A percentile compares a stretch with the other conserved stretches of the same genome.
Conservation (phyloP, 2,888 invertebrate genomes). For the Odontocerum albicorne region DNA sequence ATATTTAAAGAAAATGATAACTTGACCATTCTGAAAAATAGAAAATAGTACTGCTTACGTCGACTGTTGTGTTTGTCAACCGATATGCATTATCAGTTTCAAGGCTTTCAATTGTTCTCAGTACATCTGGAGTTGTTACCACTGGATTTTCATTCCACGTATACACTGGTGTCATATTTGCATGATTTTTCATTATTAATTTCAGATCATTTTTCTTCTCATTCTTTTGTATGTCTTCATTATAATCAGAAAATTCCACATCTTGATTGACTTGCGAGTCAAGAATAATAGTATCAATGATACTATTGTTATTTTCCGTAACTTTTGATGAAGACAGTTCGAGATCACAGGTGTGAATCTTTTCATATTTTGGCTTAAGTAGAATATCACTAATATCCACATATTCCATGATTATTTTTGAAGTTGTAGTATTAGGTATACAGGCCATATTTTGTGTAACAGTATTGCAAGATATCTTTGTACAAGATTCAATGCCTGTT, state of each 20-base stretch:
- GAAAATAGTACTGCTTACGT: slow-evolving; percentile 15
- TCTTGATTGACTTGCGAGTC: not conserved
- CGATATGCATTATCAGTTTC: slow-evolving; percentile 46
- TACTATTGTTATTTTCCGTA: slow-evolving; percentile 17
- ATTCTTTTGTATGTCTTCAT: not conserved
- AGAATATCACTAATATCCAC: not conserved
- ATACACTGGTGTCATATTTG: not conserved
- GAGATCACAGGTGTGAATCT: not conserved
- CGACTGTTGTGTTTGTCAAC: not conserved
- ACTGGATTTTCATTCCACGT: not conserved
- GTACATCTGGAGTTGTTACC: slow-evolving; percentile 54
- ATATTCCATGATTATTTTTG: not conserved
- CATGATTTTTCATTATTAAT: not conserved
- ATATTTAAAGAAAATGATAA: not conserved
- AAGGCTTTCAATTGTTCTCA: slow-evolving; percentile 51
- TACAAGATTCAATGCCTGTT: not conserved
- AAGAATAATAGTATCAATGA: slow-evolving; percentile 20
- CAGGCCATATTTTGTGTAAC: not conserved
- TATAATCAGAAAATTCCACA: not conserved
- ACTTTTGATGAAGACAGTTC: slow-evolving; percentile 9
- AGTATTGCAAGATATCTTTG: slow-evolving; percentile 1
- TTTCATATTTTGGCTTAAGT: slow-evolving; percentile 1
- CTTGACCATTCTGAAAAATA: not conserved
- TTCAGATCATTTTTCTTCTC: not conserved
- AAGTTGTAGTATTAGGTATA: not conserved